These are phyloP conservation scores for Monodelphis domestica DNA, from an alignment of 2,797 vertebrate genomes.

Conservation along the genomic window DNA sequence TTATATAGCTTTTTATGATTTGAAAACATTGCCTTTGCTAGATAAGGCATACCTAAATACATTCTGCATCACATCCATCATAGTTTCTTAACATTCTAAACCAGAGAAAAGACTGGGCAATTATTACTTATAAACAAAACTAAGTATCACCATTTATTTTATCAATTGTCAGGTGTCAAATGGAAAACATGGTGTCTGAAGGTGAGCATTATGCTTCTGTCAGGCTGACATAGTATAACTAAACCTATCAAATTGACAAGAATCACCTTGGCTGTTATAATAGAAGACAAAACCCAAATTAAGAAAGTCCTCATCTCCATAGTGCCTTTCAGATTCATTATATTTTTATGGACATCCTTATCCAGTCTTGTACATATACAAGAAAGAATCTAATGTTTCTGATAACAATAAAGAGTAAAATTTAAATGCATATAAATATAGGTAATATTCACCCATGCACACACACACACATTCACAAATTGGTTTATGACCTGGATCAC, in stretches of 20 bases:
- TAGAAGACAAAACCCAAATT: background rate
- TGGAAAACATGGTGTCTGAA: background rate
- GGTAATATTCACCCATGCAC: background rate
- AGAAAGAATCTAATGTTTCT: background rate
- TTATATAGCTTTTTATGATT: no score
- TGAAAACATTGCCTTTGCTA: constrained; percentile 18
- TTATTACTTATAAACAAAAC: background rate
- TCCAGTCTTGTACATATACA: background rate
- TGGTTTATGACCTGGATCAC: background rate
- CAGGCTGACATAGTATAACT: constrained; percentile 2
- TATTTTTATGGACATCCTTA: background rate
- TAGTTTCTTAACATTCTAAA: background rate
- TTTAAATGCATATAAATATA: constrained; percentile 2
- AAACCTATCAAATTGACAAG: constrained; percentile 29
- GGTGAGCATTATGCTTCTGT: constrained; percentile 25
- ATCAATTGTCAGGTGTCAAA: constrained; percentile 13
- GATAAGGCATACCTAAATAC: constrained; percentile 10
- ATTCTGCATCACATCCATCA: constrained; percentile 21
- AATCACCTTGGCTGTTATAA: background rate
- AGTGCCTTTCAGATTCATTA: background rate
- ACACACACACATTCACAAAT: background rate
- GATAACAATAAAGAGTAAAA: background rate
- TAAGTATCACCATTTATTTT: background rate
- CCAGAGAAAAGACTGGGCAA: background rate
- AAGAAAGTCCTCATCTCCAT: background rate